These are phyloP conservation scores for Ctena decussata DNA, from an alignment of 2,888 invertebrate genomes.

Conservation along the genomic window DNA sequence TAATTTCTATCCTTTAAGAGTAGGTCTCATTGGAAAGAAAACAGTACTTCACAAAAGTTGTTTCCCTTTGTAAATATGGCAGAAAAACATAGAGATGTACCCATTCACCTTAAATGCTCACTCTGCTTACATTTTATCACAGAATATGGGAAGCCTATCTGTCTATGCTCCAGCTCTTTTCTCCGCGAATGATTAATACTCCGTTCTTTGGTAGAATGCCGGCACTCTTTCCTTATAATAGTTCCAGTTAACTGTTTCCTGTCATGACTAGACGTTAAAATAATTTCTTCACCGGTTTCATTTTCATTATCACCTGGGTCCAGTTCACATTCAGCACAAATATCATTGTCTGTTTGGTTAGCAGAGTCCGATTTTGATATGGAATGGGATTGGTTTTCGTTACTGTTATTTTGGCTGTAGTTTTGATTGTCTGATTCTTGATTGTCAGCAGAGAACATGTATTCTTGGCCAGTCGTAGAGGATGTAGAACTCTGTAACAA, in stretches of 20 bases:
- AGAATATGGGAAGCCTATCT: slow-evolving; percentile 60
- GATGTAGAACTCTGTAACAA: neutral
- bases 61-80: too few relatives aligned
- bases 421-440: neutral
- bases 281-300: slow-evolving; percentile 27
- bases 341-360: slow-evolving; percentile 63
- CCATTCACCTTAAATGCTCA: too few relatives aligned
- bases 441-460: slow-evolving; percentile 3
- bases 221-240: neutral
- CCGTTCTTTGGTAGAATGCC: neutral
- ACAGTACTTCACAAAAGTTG: too few relatives aligned
- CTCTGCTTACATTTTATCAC: slow-evolving; percentile 62
- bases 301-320: slow-evolving; percentile 8
- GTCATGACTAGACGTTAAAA: slow-evolving; percentile 42
- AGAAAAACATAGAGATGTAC: too few relatives aligned
- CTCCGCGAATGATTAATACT: neutral
- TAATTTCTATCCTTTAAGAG: too few relatives aligned
- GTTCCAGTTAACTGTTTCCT: neutral
- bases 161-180: slow-evolving; percentile 43
- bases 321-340: slow-evolving; percentile 63
- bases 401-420: slow-evolving; percentile 3
- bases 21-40: too few relatives aligned
- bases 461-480: neutral
- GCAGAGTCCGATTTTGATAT: slow-evolving; percentile 62
- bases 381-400: slow-evolving; percentile 49